Evolutionary conservation across 1,140 invertebrate genomes (phyloP).

Genomic region (Heliconius hermathena): DNA sequence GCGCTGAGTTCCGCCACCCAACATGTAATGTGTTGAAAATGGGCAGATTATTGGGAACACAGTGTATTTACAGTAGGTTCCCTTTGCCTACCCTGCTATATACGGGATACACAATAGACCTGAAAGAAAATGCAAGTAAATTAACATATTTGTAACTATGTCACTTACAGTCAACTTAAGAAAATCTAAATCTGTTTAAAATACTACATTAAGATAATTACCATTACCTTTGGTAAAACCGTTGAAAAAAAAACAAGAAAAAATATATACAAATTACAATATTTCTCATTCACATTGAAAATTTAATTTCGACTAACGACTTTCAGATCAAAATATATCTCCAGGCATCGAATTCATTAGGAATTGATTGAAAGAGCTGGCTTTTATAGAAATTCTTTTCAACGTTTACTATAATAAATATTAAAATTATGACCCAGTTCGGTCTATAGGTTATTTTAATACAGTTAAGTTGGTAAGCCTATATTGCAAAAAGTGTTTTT

Average conservation of each 20-base stretch:
- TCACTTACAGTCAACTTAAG: no score
- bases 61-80: no score
- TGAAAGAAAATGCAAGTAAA: no score
- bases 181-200: no score
- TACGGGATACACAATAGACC: no score
- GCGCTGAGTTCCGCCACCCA: no score
- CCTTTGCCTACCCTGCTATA: no score
- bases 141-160: no score
- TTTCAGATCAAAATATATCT: conserved; percentile 14
- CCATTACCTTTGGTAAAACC: background rate
- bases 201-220: background rate
- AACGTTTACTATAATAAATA: conserved; percentile 13
- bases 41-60: no score
- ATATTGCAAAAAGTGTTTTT: background rate
- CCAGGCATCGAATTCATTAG: conserved; percentile 9
- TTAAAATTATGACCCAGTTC: conserved; percentile 15
- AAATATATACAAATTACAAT: background rate
- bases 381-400: conserved; percentile 7
- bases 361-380: conserved; percentile 8
- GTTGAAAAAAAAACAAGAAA: background rate
- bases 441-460: background rate
- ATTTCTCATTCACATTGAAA: conserved; percentile 2
- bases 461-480: background rate
- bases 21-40: background rate
- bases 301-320: conserved; percentile 3